Percentiles rank a stretch among this genome's conserved stretches.
Evolutionary conservation across 1,140 invertebrate genomes (phyloP).

Genomic region (Lepidurus packardi): DNA sequence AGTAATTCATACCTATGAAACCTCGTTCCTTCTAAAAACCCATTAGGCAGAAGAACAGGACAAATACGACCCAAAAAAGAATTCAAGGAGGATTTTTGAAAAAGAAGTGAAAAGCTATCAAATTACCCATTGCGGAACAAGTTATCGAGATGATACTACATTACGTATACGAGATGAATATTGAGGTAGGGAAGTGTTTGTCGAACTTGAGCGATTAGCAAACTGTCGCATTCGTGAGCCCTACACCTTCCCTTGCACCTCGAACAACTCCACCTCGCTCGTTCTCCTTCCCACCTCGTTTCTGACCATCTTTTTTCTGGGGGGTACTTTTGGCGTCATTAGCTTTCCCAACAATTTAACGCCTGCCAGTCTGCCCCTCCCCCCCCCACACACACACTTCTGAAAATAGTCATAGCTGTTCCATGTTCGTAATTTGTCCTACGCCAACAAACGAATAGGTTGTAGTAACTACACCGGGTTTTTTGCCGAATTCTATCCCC

Average conservation of each 20-base stretch:
- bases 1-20: not conserved
- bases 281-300: not conserved
- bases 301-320: not conserved
- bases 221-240: slow-evolving; percentile 16
- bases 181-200: slow-evolving; percentile 20
- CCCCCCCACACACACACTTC: too few species aligned
- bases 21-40: not conserved
- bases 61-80: not conserved
- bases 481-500: not conserved
- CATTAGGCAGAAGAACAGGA: not conserved
- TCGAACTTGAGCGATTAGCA: slow-evolving; percentile 21
- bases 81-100: not conserved
- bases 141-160: slow-evolving; percentile 7
- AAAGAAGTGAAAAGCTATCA: not conserved
- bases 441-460: not conserved
- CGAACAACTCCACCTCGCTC: slow-evolving; percentile 16
- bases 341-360: not conserved
- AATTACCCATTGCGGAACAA: not conserved
- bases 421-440: not conserved
- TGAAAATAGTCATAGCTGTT: not conserved
- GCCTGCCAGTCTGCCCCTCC: not conserved
- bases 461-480: not conserved
- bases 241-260: slow-evolving; percentile 20
- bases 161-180: slow-evolving; percentile 22
- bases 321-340: not conserved